Evolutionary conservation across 2,113 vertebrate species (phyloP), one percentile per base, ranked within the genome.

Genomic region (Oryzias celebensis): DNA sequence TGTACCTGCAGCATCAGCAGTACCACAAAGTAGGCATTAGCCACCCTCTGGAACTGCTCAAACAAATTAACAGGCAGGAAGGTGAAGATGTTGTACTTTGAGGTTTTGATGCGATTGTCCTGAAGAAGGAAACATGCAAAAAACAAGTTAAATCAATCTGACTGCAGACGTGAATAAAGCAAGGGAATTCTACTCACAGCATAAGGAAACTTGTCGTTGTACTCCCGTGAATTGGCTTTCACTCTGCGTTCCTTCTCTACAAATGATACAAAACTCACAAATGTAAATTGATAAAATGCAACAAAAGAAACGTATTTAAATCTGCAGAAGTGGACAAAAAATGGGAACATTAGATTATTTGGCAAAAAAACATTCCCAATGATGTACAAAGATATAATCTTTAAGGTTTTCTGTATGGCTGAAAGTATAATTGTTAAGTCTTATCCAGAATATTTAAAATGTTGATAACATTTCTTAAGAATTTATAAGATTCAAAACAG

Each of bases 31-130:
- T 98, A 98, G 47, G 94, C 95, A 56, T 98, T 98, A 52, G 96
- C 96, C 70, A 96, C 95, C 80, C 95, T 92, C 86, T 96, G 95
- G 86, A 98, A 96, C 91, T 98, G 96, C 90, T 98, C 96, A 14
- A 98, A 96, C 80, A 98, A 86, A 87, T 98, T 98, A 88, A 98
- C 90, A n/a, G 96, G 94, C 84, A 98, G 90, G 88, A 98, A 98
- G 69, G 94, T 97, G 86, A 97, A 60, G 24, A 95, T 78, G 65
- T 95, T 95, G 89, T 98, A 98, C 83, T 98, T 98, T 61, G 94
- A 97, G 57, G 96, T 98, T 91, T 94, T 93, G 91, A 98, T 97
- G 87, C 2, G 53, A 57, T 87, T 87, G 63, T 83, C 78, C 85
- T 87, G 63, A 58, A 52, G 24, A 65, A 56, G 5, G 58, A 6